Conservation (phyloP, 2,797 vertebrate species). For the Capromys pilorides region DNA sequence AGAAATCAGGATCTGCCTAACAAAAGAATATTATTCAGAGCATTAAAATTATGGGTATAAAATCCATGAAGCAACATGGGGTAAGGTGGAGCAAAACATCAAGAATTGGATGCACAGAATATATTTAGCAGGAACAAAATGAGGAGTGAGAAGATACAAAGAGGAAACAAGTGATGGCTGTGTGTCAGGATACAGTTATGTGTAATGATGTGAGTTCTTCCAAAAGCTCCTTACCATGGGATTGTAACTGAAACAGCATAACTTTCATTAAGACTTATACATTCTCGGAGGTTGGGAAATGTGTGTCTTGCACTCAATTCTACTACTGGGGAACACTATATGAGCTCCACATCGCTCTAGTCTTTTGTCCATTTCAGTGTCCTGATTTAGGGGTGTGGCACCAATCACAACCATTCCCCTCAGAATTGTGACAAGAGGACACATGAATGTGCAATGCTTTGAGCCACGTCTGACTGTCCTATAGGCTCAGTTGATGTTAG, state of each 20-base stretch:
- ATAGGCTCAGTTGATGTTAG: not conserved
- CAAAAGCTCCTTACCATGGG: not conserved
- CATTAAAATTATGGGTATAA: conserved; percentile 71
- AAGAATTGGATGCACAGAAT: not conserved
- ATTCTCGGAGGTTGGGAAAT: not conserved
- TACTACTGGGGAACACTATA: not conserved
- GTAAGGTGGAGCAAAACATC: not conserved
- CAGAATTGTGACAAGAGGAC: not conserved
- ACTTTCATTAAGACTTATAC: not conserved
- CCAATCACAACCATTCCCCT: not conserved
- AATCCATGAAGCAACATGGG: conserved; percentile 52
- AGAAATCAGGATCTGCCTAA: conserved; percentile 64
- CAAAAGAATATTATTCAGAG: conserved; percentile 63
- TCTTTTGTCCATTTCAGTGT: not conserved
- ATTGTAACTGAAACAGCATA: not conserved
- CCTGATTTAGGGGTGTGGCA: not conserved
- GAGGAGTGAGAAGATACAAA: not conserved
- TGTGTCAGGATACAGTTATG: not conserved
- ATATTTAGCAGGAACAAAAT: not conserved
- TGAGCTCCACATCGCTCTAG: not conserved
- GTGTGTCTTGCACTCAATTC: not conserved
- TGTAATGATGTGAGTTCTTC: not conserved
- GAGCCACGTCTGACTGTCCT: not conserved
- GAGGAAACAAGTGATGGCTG: not conserved
- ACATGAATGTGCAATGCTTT: not conserved